Evolutionary conservation across 2,888 invertebrate genomes (phyloP), one percentile per base, ranked within the genome.

Genomic region (Archips crataeganus): DNA sequence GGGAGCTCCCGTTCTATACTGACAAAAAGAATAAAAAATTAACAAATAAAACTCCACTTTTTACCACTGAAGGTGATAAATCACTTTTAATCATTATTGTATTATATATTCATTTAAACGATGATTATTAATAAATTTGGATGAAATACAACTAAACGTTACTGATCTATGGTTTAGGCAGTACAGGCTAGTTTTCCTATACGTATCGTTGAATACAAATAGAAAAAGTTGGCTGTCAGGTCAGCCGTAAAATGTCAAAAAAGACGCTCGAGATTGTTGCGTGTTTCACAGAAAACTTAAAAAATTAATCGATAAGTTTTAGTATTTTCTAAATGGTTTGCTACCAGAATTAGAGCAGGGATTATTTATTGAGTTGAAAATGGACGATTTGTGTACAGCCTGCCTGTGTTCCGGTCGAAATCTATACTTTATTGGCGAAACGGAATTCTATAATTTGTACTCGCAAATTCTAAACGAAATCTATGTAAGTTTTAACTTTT

Each of bases 391-490:
- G 66, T 93, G 93, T 70, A 82, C 88, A 1, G 84, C 87, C 1
- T 93, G 93, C 75, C 77, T 92, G 63, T 88, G 89, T 77, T 75
- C 80, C 0, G 94, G 87, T 0, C 79, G 93, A 68, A 91, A 87
- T 77, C 74, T 92, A 13, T 81, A 77, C 71, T 85, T 80, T 70
- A 85, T 93, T 2, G 83, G 79, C 0, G 90, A 89, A 3, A 89
- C 89, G 0, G 90, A 80, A 2, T 84, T 82, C 39, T 84, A 87
- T 39, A 72, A 85, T 60, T 68, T 91, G 76, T 93, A 88, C 79
- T 80, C 84, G 2, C 87, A 91, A 85, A 91, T 93, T 74, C 78
- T 93, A 74, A 89, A 87, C 86, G 92, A 92, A 89, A 89, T 90
- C 72, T 83, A 87, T 42, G 93, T 93, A 82, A 88, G 83, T 79